phyloP scores from a whole-genome alignment of 2,797 vertebrate genomes.

The Ceryle rudis region DNA sequence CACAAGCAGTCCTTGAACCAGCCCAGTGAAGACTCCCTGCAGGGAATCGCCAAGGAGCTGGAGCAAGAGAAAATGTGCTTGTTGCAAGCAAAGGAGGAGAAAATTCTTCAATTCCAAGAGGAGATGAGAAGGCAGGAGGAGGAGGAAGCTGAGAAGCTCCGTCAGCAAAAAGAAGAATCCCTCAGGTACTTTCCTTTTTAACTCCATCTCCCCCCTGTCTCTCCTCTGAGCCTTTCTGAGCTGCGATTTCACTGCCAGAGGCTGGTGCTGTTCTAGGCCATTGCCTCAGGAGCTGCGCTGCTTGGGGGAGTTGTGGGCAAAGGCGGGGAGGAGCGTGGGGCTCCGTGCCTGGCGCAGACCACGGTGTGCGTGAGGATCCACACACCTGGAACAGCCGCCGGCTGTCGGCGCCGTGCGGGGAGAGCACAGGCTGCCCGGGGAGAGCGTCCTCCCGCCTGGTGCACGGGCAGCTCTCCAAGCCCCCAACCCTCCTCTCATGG shows the following conservation, averaged over 20 bases:
- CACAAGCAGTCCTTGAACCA: not conserved
- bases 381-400: not conserved
- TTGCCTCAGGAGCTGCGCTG: not conserved
- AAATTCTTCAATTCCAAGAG: constrained; percentile 64
- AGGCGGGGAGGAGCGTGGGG: not conserved
- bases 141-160: constrained; percentile 64
- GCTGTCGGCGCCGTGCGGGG: too few species aligned
- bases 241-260: not conserved
- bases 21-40: not conserved
- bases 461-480: rapidly evolving
- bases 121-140: constrained; percentile 73
- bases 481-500: not conserved
- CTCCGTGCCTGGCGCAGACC: not conserved
- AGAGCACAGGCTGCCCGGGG: not conserved
- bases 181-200: constrained; percentile 77
- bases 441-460: too few species aligned
- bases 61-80: constrained; percentile 25
- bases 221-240: not conserved
- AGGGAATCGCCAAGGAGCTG: not conserved
- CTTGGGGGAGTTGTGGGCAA: not conserved
- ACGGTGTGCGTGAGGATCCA: rapidly evolving
- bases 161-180: constrained; percentile 78
- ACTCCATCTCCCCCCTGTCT: not conserved
- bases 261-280: not conserved
- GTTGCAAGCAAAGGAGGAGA: constrained; percentile 16